Conservation (phyloP, 2,113 vertebrate species). For the Melanerpes aurifrons region DNA sequence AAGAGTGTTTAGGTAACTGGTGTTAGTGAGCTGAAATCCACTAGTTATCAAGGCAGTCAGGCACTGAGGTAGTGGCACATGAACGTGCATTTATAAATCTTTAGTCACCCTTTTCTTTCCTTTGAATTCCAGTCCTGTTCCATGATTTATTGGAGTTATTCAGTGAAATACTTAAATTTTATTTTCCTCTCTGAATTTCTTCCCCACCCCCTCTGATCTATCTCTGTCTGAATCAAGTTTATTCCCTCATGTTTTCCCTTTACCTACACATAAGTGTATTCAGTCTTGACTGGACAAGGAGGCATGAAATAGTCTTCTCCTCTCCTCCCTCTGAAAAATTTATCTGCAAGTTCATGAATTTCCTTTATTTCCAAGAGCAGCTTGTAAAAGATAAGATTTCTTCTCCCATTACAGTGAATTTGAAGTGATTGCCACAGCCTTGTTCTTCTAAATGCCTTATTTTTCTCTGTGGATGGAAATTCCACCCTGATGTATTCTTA, state of each 20-base stretch:
- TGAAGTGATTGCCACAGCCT: constrained; percentile 16
- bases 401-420: neutral
- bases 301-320: neutral
- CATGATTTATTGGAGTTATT: neutral
- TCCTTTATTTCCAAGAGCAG: constrained; percentile 17
- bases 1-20: neutral
- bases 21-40: neutral
- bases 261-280: accelerated
- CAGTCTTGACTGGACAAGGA: neutral
- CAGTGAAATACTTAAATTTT: neutral
- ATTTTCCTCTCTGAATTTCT: neutral
- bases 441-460: constrained; percentile 19
- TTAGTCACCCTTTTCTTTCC: neutral
- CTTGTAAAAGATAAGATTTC: neutral
- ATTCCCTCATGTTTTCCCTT: neutral
- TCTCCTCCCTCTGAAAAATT: neutral
- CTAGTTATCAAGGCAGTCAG: neutral
- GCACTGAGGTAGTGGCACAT: neutral
- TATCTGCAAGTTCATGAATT: constrained; percentile 32
- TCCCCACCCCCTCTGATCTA: neutral
- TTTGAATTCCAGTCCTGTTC: neutral
- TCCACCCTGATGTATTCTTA: neutral
- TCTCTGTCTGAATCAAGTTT: neutral
- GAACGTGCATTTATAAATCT: neutral
- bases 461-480: neutral